A percentile compares a stretch with the other conserved stretches of the same genome.
These are phyloP conservation scores for Zenarchopterus dispar DNA, from an alignment of 2,797 vertebrate species.

Conservation along the genomic window DNA sequence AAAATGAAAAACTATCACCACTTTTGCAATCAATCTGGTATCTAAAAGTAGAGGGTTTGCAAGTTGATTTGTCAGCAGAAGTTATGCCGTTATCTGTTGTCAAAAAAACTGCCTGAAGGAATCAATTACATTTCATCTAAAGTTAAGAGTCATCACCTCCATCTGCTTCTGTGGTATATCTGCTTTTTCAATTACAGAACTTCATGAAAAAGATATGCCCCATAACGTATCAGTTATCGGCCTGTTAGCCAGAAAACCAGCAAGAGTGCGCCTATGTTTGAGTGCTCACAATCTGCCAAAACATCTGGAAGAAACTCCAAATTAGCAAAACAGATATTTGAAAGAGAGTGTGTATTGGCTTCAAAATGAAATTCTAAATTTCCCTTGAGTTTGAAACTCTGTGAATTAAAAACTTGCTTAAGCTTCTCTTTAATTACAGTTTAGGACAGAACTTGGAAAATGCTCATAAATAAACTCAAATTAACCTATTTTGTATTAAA, in stretches of 20 bases:
- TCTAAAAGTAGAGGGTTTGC: too few species aligned
- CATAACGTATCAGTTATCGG: conserved; percentile 4
- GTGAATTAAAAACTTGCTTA: background rate
- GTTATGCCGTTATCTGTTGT: too few species aligned
- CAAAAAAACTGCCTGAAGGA: background rate
- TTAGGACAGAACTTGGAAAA: background rate
- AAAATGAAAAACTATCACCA: background rate
- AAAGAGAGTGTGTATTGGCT: background rate
- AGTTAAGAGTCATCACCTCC: background rate
- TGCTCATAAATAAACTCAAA: too few species aligned
- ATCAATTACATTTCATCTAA: conserved; percentile 1
- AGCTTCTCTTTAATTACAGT: background rate
- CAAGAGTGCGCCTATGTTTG: background rate
- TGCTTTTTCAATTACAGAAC: conserved; percentile 14
- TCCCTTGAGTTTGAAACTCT: background rate
- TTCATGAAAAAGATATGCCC: too few species aligned
- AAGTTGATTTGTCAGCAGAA: too few species aligned
- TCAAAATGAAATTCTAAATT: background rate
- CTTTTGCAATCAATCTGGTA: too few species aligned
- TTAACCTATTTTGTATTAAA: too few species aligned
- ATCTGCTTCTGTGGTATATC: conserved; percentile 11
- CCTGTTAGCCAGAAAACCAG: conserved; percentile 2
- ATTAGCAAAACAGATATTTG: conserved; percentile 5
- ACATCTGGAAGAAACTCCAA: conserved; percentile 16
- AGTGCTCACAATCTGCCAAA: conserved; percentile 9